Percentiles rank a stretch among this genome's conserved stretches.
Evolutionary conservation across 2,888 invertebrate genomes (phyloP).

Genomic region (Azorinus chamasolen): DNA sequence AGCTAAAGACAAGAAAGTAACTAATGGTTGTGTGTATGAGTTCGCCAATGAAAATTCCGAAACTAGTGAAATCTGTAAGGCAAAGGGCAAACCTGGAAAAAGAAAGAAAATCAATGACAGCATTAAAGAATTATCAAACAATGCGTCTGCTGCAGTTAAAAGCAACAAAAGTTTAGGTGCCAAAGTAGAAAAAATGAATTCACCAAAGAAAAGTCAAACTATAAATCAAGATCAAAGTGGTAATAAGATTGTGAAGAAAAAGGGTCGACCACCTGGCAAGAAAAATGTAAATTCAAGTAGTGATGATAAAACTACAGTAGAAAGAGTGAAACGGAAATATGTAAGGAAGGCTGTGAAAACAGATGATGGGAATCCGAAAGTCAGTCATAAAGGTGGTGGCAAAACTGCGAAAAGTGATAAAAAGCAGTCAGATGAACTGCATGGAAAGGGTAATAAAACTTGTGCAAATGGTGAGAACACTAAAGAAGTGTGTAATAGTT

Average conservation of each 20-base stretch:
- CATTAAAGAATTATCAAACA: neutral
- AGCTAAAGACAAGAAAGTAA: slow-evolving; percentile 11
- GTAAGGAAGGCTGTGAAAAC: slow-evolving; percentile 38
- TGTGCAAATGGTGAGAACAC: neutral
- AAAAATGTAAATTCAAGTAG: slow-evolving; percentile 5
- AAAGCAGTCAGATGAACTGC: neutral
- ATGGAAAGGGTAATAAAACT: neutral
- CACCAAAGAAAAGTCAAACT: slow-evolving; percentile 18
- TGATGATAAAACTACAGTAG: slow-evolving; percentile 14
- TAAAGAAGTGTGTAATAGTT: neutral
- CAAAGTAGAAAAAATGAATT: slow-evolving; percentile 4
- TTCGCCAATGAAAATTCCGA: slow-evolving; percentile 19
- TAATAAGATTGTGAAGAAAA: slow-evolving; percentile 1
- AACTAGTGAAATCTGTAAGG: neutral
- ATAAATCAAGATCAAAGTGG: slow-evolving; percentile 1
- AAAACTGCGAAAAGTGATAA: neutral
- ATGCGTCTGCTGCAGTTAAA: neutral
- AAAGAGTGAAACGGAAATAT: slow-evolving; percentile 53
- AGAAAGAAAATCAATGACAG: slow-evolving; percentile 18
- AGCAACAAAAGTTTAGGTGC: slow-evolving; percentile 20
- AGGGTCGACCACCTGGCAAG: neutral
- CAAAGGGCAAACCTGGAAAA: slow-evolving; percentile 26
- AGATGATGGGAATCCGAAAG: neutral
- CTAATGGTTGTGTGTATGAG: slow-evolving; percentile 43
- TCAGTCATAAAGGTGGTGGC: neutral